A percentile compares a stretch with the other conserved stretches of the same genome.
Evolutionary conservation across 2,888 invertebrate species (phyloP).

Genomic region (Labia minor): DNA sequence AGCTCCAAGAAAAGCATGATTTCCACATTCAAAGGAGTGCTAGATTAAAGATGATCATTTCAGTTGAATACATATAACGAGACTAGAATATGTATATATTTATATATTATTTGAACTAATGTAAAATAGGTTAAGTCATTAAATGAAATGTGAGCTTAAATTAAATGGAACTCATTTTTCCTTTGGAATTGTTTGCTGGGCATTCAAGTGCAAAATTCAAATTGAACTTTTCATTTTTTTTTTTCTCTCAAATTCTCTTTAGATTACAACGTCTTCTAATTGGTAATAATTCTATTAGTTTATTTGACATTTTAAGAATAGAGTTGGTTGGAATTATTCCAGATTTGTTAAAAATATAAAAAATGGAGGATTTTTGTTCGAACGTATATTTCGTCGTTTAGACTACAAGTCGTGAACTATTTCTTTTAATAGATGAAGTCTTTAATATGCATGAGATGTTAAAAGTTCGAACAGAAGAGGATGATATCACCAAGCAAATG

Average conservation of each 20-base stretch:
- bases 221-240: constrained; percentile 3
- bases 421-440: constrained; percentile 13
- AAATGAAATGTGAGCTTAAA: too few species aligned
- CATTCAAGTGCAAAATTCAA: background rate
- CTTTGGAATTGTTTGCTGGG: background rate
- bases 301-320: constrained; percentile 13
- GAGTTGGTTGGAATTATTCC: constrained; percentile 2
- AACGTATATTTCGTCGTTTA: constrained; percentile 8
- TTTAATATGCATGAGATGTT: constrained; percentile 13
- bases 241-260: background rate
- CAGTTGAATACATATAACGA: too few species aligned
- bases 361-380: background rate
- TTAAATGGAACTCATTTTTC: too few species aligned
- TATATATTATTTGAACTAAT: too few species aligned
- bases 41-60: too few species aligned
- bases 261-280: constrained; percentile 7
- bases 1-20: too few species aligned
- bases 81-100: too few species aligned
- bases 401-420: background rate
- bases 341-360: constrained; percentile 13
- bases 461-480: background rate
- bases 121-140: too few species aligned
- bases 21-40: too few species aligned
- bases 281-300: constrained; percentile 13
- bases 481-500: background rate